Percentiles rank a stretch among this genome's conserved stretches.
Conservation (phyloP, 2,113 vertebrate species). For the Lasiurus cinereus region DNA sequence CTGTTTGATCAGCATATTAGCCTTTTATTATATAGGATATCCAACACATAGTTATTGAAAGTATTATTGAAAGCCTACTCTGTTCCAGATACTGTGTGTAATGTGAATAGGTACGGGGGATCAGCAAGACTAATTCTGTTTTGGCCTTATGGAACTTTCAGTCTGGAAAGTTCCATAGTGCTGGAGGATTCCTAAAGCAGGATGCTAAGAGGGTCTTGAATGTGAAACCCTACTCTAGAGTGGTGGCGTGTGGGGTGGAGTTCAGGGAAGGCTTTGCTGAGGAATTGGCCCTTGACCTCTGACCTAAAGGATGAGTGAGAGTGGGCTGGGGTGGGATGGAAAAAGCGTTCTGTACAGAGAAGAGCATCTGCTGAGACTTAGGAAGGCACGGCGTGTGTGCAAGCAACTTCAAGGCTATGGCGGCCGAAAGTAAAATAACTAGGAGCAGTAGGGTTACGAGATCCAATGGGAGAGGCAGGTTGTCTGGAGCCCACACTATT, state of each 20-base stretch:
- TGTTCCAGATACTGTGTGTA: neutral
- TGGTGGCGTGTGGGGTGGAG: neutral
- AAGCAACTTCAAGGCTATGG: neutral
- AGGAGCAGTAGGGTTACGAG: neutral
- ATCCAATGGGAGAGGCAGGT: neutral
- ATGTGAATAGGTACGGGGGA: neutral
- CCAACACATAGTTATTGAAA: neutral
- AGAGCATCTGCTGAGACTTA: neutral
- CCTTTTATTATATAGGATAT: too few relatives aligned
- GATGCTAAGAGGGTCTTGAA: neutral
- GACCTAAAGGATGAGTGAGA: neutral
- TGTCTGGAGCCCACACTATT: neutral
- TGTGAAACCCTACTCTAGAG: neutral
- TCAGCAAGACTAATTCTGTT: neutral
- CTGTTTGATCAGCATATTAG: too few relatives aligned
- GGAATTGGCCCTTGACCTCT: neutral
- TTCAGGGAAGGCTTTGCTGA: neutral
- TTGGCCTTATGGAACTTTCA: neutral
- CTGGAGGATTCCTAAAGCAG: neutral
- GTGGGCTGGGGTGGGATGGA: neutral
- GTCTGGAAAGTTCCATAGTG: neutral
- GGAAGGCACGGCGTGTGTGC: neutral
- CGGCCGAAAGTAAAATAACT: neutral
- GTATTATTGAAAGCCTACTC: neutral
- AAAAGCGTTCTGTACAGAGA: neutral